These are phyloP conservation scores for Harpagifer antarcticus DNA, from an alignment of 2,797 vertebrate species.

Conservation along the genomic window DNA sequence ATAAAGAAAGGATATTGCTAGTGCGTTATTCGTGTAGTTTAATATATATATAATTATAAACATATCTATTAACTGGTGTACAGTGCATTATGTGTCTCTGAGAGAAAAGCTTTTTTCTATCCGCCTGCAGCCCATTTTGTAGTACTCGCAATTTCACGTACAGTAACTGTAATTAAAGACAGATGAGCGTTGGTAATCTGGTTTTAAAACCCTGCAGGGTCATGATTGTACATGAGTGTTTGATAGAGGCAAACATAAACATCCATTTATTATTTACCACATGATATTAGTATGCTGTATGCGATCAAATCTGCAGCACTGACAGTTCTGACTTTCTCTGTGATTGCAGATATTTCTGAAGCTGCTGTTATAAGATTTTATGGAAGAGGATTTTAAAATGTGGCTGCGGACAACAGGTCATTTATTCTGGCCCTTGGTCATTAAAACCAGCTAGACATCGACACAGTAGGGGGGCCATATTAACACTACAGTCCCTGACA, in stretches of 20 bases:
- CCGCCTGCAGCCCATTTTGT: slow-evolving; percentile 42
- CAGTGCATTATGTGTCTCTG: slow-evolving; percentile 12
- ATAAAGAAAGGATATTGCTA: slow-evolving; percentile 19
- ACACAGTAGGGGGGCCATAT: slow-evolving; percentile 35
- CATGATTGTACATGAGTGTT: slow-evolving; percentile 44
- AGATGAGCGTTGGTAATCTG: slow-evolving; percentile 55
- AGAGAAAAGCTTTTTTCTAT: slow-evolving; percentile 23
- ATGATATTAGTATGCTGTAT: slow-evolving; percentile 39
- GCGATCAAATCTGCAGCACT: slow-evolving; percentile 45
- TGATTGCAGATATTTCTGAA: slow-evolving; percentile 39
- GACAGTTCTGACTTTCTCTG: slow-evolving; percentile 32
- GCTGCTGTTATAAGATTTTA: slow-evolving; percentile 5
- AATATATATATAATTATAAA: slow-evolving; percentile 4
- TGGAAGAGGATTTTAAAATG: background rate
- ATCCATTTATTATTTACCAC: slow-evolving; percentile 67
- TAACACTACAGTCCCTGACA: slow-evolving; percentile 37
- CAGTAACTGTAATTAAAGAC: slow-evolving; percentile 66
- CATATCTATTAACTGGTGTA: slow-evolving; percentile 1
- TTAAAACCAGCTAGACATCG: slow-evolving; percentile 54
- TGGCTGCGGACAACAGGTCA: slow-evolving; percentile 1
- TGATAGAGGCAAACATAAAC: slow-evolving; percentile 58
- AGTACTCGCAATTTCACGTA: slow-evolving; percentile 52
- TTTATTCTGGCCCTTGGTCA: slow-evolving; percentile 45
- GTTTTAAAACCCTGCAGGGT: slow-evolving; percentile 45
- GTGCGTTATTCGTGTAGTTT: slow-evolving; percentile 51